Evolutionary conservation across 2,888 invertebrate genomes (phyloP).

Genomic region (Drosophila demipolita): DNA sequence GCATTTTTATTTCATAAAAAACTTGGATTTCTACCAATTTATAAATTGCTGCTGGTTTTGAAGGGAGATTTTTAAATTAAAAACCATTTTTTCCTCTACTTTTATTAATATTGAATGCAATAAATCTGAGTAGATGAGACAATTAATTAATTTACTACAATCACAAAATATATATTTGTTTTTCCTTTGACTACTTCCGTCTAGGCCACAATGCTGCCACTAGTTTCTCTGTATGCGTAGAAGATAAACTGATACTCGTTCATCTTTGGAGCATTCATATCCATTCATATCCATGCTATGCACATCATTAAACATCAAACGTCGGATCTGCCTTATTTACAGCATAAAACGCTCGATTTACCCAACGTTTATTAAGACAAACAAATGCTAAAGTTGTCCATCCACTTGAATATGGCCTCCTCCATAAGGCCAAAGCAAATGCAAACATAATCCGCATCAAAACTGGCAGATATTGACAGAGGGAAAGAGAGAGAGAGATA

Average conservation of each 20-base stretch:
- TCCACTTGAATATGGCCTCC: constrained; percentile 35
- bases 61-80: background rate
- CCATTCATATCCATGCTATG: constrained; percentile 12
- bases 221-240: background rate
- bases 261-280: background rate
- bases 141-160: too few relatives aligned
- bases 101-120: background rate
- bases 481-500: background rate
- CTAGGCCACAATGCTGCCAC: background rate
- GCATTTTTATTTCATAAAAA: background rate
- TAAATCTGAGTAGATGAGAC: background rate
- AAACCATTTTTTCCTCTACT: background rate
- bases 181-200: constrained; percentile 1
- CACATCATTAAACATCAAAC: constrained; percentile 67
- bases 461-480: background rate
- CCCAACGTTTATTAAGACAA: constrained; percentile 55
- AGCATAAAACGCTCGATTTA: constrained; percentile 75
- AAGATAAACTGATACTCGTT: background rate
- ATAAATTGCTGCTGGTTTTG: background rate
- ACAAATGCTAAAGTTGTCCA: constrained; percentile 43
- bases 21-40: background rate
- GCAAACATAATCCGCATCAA: constrained; percentile 53
- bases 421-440: constrained; percentile 38
- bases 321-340: constrained; percentile 59
- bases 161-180: background rate